phyloP scores from a whole-genome alignment of 2,888 invertebrate species.

The Clivina fossor region DNA sequence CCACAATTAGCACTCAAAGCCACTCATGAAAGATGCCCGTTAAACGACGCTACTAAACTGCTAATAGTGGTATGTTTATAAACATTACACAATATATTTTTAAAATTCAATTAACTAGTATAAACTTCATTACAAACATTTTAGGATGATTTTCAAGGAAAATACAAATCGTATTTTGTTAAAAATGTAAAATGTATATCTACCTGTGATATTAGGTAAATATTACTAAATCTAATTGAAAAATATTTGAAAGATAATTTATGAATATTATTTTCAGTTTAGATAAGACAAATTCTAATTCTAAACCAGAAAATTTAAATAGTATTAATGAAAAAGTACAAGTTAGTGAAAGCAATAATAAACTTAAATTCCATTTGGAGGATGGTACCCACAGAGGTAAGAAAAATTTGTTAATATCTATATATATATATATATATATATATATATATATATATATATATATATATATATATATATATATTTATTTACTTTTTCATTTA shows the following conservation, averaged over 20 bases:
- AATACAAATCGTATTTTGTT: conserved; percentile 71
- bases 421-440: background rate
- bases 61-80: conserved; percentile 66
- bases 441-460: conserved; percentile 23
- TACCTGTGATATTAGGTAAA: conserved; percentile 59
- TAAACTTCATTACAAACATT: conserved; percentile 42
- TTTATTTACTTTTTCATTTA: too few relatives aligned
- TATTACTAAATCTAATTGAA: conserved; percentile 18
- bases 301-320: conserved; percentile 16
- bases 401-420: too few relatives aligned
- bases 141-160: conserved; percentile 75
- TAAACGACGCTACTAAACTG: conserved; percentile 76
- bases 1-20: conserved; percentile 74
- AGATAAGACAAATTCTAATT: conserved; percentile 15
- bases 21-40: conserved; percentile 69
- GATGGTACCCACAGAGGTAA: conserved; percentile 55
- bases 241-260: background rate
- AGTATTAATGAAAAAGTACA: conserved; percentile 4
- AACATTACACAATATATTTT: background rate
- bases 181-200: conserved; percentile 57
- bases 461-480: too few relatives aligned
- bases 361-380: conserved; percentile 52
- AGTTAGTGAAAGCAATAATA: background rate
- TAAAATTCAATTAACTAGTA: background rate
- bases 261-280: conserved; percentile 14